Evolutionary conservation across 2,113 vertebrate species (phyloP).

Genomic region (Stegastes partitus): DNA sequence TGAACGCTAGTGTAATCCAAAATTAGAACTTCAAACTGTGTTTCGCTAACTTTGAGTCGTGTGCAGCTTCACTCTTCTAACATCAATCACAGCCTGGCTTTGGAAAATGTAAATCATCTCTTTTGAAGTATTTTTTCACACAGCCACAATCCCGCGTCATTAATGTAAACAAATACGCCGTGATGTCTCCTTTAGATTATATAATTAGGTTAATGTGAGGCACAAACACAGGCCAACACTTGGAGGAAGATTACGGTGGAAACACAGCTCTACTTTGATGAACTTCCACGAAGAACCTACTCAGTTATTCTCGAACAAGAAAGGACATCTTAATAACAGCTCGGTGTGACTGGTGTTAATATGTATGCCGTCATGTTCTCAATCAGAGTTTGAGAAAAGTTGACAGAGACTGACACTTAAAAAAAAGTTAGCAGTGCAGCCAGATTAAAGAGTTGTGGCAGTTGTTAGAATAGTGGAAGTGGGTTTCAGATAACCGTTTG

Average conservation of each 20-base stretch:
- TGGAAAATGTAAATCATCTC: slow-evolving; percentile 54
- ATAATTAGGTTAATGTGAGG: slow-evolving; percentile 24
- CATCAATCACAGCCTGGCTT: slow-evolving; percentile 53
- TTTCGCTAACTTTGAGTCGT: slow-evolving; percentile 36
- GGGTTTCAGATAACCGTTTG: slow-evolving; percentile 27
- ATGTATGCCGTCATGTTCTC: slow-evolving; percentile 67
- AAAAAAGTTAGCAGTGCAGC: slow-evolving; percentile 62
- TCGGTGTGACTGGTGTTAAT: slow-evolving; percentile 70
- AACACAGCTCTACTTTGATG: slow-evolving; percentile 41
- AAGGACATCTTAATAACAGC: slow-evolving; percentile 43
- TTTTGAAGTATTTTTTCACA: slow-evolving; percentile 49
- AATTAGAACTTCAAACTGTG: slow-evolving; percentile 15
- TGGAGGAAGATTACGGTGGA: slow-evolving; percentile 11
- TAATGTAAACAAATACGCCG: slow-evolving; percentile 54
- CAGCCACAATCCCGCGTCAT: slow-evolving; percentile 33
- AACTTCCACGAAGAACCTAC: slow-evolving; percentile 40
- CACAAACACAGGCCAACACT: slow-evolving; percentile 36
- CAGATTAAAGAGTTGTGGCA: slow-evolving; percentile 56
- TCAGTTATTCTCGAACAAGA: slow-evolving; percentile 58
- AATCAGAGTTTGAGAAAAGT: slow-evolving; percentile 65
- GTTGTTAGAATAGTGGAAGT: slow-evolving; percentile 66
- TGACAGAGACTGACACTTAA: slow-evolving; percentile 58
- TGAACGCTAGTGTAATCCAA: slow-evolving; percentile 23
- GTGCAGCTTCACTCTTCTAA: slow-evolving; percentile 26
- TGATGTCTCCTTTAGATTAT: slow-evolving; percentile 44